These are phyloP conservation scores for Uloborus diversus DNA, from an alignment of 1,140 invertebrate species.

Conservation along the genomic window DNA sequence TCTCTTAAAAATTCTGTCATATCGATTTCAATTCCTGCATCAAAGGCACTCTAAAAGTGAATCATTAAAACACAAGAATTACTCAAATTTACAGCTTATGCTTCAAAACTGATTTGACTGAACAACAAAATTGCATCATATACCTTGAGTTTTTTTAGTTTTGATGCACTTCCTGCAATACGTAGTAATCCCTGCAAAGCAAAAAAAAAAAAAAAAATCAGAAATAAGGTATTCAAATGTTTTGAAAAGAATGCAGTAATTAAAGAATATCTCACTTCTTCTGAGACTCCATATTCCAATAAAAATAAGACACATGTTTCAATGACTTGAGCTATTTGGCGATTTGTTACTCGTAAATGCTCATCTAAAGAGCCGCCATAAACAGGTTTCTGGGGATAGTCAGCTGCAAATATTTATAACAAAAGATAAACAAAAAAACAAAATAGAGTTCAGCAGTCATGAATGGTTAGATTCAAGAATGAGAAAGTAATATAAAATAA, in stretches of 20 bases:
- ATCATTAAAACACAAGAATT: neutral
- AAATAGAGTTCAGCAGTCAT: no score
- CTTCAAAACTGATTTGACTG: no score
- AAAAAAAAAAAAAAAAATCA: neutral
- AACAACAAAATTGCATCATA: neutral
- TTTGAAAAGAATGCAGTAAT: neutral
- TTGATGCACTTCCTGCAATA: slow-evolving; percentile 88
- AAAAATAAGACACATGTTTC: slow-evolving; percentile 88
- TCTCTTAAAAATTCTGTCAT: slow-evolving; percentile 71
- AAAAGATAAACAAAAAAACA: no score
- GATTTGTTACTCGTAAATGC: slow-evolving; percentile 80
- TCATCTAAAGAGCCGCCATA: slow-evolving; percentile 86
- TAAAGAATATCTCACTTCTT: slow-evolving; percentile 71
- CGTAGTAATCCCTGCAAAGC: slow-evolving; percentile 79
- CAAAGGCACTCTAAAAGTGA: slow-evolving; percentile 74
- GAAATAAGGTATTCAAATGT: neutral
- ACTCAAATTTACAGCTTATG: no score
- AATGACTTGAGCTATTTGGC: slow-evolving; percentile 84
- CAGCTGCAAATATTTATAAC: slow-evolving; percentile 71
- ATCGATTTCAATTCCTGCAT: slow-evolving; percentile 71
- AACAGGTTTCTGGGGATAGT: slow-evolving; percentile 82
- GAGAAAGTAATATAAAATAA: no score
- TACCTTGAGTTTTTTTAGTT: slow-evolving; percentile 85
- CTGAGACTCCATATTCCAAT: slow-evolving; percentile 82
- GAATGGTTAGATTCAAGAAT: no score